Percentiles rank a stretch among this genome's conserved stretches.
Conservation (phyloP, 2,113 vertebrate genomes). For the Nanorana parkeri region DNA sequence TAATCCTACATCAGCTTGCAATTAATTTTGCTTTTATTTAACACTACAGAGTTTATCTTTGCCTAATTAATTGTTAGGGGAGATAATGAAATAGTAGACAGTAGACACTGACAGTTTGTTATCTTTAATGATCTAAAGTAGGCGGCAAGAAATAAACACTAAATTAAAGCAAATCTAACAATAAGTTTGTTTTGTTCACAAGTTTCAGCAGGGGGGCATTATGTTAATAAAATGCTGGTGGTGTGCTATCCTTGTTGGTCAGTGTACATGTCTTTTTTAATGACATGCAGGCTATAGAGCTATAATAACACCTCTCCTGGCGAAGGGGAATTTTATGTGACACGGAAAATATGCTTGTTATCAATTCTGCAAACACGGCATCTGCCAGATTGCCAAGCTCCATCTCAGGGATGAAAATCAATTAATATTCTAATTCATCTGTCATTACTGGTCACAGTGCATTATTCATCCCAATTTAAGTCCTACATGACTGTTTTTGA, state of each 20-base stretch:
- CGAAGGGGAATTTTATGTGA: conserved; percentile 71
- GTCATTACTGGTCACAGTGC: conserved; percentile 64
- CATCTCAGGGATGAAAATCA: conserved; percentile 64
- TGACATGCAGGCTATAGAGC: conserved; percentile 61
- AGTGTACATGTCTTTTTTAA: conserved; percentile 64
- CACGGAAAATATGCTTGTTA: conserved; percentile 71
- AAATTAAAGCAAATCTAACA: conserved; percentile 22
- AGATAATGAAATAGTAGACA: conserved; percentile 43
- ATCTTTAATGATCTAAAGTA: conserved; percentile 26
- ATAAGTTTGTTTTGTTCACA: not conserved
- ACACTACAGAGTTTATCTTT: conserved; percentile 13
- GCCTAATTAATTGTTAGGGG: conserved; percentile 42
- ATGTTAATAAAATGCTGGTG: conserved; percentile 60
- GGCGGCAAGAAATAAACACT: conserved; percentile 23
- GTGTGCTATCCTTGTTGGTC: conserved; percentile 62
- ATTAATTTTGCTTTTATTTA: conserved; percentile 15
- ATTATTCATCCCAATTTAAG: conserved; percentile 62
- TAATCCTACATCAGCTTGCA: not conserved
- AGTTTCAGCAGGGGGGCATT: not conserved
- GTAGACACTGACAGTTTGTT: conserved; percentile 30
- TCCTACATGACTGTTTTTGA: conserved; percentile 61
- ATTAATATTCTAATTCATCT: conserved; percentile 74
- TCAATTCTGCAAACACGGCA: conserved; percentile 71
- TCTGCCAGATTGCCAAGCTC: conserved; percentile 68
- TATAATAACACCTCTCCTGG: conserved; percentile 62